These are phyloP conservation scores for Pantelozetes paolii DNA, from an alignment of 2,888 invertebrate species.

Conservation along the genomic window DNA sequence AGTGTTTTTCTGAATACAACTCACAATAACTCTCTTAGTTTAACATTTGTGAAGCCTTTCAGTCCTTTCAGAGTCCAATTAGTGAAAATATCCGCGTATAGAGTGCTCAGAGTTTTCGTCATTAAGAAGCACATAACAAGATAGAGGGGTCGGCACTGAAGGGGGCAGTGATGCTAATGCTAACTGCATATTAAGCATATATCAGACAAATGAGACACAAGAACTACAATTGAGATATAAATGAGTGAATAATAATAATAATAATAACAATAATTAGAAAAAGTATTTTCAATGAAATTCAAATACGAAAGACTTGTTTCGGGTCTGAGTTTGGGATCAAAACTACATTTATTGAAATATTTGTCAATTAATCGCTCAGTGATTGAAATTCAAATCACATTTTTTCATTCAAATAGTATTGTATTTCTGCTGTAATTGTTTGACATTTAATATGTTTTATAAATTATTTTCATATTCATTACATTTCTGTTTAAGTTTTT, in stretches of 20 bases:
- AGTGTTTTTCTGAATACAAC: background rate
- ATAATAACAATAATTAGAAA: too few species aligned
- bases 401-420: too few species aligned
- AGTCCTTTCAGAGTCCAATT: constrained; percentile 23
- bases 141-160: constrained; percentile 7
- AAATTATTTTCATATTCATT: background rate
- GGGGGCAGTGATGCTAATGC: constrained; percentile 5
- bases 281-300: too few species aligned
- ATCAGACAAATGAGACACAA: constrained; percentile 32
- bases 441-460: too few species aligned
- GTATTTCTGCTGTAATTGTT: too few species aligned
- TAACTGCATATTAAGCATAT: constrained; percentile 37
- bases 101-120: constrained; percentile 27
- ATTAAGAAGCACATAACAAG: constrained; percentile 34
- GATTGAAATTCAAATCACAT: too few species aligned
- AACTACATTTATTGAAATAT: too few species aligned
- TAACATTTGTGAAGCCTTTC: constrained; percentile 4
- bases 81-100: constrained; percentile 33
- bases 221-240: background rate
- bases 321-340: too few species aligned
- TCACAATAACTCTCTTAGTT: constrained; percentile 3
- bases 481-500: constrained; percentile 1
- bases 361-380: too few species aligned
- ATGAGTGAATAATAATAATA: background rate
- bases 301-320: background rate